Conservation (phyloP, 2,113 vertebrate species). For the Phylloscopus trochilus region DNA sequence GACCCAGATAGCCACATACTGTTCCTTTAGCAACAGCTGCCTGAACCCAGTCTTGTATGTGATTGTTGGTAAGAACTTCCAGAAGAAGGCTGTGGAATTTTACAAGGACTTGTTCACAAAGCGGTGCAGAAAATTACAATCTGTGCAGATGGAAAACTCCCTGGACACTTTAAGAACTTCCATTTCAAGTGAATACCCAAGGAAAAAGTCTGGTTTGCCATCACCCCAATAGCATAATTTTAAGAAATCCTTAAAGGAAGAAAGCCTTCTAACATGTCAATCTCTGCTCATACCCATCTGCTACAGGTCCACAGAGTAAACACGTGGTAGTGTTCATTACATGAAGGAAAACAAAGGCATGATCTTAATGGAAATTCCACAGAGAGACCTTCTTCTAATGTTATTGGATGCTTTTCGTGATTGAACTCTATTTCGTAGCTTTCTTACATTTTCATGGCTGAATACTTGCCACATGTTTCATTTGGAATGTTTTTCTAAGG, state of each 20-base stretch:
- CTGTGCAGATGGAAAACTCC: slow-evolving; percentile 53
- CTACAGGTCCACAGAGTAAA: neutral
- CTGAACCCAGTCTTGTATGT: slow-evolving; percentile 93
- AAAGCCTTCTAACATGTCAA: neutral
- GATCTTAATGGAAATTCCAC: neutral
- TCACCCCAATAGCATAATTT: neutral
- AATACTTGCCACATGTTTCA: neutral
- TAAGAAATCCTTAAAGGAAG: neutral
- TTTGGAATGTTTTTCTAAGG: neutral
- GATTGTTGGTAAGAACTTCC: slow-evolving; percentile 92
- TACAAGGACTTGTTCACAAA: slow-evolving; percentile 43
- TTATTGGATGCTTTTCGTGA: neutral
- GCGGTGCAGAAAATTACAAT: neutral
- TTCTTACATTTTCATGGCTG: neutral
- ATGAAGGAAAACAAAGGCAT: neutral
- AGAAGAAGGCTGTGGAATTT: slow-evolving; percentile 87
- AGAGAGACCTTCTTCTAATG: neutral
- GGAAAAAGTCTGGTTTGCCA: slow-evolving; percentile 10
- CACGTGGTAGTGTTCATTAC: neutral
- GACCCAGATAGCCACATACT: slow-evolving; percentile 80
- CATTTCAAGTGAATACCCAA: slow-evolving; percentile 56
- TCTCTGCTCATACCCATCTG: neutral
- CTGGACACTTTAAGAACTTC: slow-evolving; percentile 70
- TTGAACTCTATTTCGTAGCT: neutral
- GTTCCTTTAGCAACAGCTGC: slow-evolving; percentile 90